phyloP scores from a whole-genome alignment of 2,888 invertebrate species.

The Archaeoteleia sp. region DNA sequence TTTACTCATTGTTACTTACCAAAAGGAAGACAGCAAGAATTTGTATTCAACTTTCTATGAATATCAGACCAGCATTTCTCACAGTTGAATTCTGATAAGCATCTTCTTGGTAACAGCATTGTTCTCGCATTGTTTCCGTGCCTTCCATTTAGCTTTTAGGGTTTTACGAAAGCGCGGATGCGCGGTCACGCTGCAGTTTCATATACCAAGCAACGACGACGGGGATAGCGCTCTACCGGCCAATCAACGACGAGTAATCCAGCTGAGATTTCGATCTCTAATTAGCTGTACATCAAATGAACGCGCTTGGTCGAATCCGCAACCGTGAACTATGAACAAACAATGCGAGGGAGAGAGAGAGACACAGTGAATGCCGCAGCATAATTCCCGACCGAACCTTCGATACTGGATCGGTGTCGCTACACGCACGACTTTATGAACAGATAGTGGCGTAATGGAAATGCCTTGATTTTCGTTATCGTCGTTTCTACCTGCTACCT shows the following conservation, averaged over 20 bases:
- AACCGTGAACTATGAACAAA: constrained; percentile 50
- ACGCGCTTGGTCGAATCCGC: constrained; percentile 55
- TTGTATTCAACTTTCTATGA: too few relatives aligned
- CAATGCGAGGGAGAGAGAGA: constrained; percentile 30
- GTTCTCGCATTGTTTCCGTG: constrained; percentile 50
- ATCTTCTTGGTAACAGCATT: constrained; percentile 42
- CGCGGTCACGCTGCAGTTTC: constrained; percentile 42
- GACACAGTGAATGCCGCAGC: constrained; percentile 21
- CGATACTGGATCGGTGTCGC: constrained; percentile 22
- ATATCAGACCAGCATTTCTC: background rate
- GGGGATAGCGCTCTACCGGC: constrained; percentile 19
- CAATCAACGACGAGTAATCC: constrained; percentile 45
- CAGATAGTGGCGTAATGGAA: constrained; percentile 45
- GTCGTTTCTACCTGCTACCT: constrained; percentile 10
- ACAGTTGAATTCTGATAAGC: constrained; percentile 45
- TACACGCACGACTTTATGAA: constrained; percentile 11
- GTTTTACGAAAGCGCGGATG: constrained; percentile 45
- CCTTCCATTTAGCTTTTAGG: constrained; percentile 38
- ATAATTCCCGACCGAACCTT: constrained; percentile 36
- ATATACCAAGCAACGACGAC: constrained; percentile 22
- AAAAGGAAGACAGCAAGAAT: too few relatives aligned
- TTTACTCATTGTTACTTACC: too few relatives aligned
- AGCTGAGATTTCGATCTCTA: constrained; percentile 72
- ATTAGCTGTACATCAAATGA: constrained; percentile 74
- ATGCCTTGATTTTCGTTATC: constrained; percentile 42